A percentile compares a stretch with the other conserved stretches of the same genome.
These are phyloP conservation scores for Pempheris klunzingeri DNA, from an alignment of 2,797 vertebrate species.

Conservation along the genomic window DNA sequence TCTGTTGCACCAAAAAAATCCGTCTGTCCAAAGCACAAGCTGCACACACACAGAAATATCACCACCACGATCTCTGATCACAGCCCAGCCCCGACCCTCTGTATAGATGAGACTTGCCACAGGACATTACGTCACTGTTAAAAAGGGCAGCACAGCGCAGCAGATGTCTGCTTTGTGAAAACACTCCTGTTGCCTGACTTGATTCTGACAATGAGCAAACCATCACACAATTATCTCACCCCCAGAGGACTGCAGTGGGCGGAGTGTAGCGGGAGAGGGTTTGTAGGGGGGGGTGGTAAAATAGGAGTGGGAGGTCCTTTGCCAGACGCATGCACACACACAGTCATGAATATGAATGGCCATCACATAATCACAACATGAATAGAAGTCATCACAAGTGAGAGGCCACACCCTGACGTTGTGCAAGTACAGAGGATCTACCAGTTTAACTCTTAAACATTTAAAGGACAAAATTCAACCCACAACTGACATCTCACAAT, in stretches of 20 bases:
- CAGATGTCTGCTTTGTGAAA: slow-evolving; percentile 86
- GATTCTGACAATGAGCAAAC: slow-evolving; percentile 80
- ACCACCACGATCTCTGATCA: slow-evolving; percentile 41
- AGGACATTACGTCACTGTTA: slow-evolving; percentile 78
- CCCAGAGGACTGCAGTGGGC: slow-evolving; percentile 35
- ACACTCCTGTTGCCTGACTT: slow-evolving; percentile 73
- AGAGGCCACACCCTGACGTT: slow-evolving; percentile 41
- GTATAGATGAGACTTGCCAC: slow-evolving; percentile 43
- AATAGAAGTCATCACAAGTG: slow-evolving; percentile 48
- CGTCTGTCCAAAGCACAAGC: slow-evolving; percentile 12
- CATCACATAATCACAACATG: slow-evolving; percentile 65
- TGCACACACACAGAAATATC: slow-evolving; percentile 27
- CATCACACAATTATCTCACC: slow-evolving; percentile 77
- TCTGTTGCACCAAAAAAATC: not conserved
- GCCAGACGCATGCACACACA: slow-evolving; percentile 8
- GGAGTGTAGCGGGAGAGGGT: slow-evolving; percentile 8
- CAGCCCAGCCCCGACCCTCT: slow-evolving; percentile 11
- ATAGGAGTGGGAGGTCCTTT: slow-evolving; percentile 59
- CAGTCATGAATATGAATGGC: slow-evolving; percentile 73
- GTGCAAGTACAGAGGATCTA: not conserved
- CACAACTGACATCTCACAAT: not conserved
- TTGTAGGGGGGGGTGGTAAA: slow-evolving; percentile 29
- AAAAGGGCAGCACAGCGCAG: slow-evolving; percentile 74
- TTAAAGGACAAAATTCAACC: not conserved
- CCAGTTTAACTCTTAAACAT: slow-evolving; percentile 18